These are phyloP conservation scores for Epiblema foenella DNA, from an alignment of 2,888 invertebrate species.

Conservation along the genomic window DNA sequence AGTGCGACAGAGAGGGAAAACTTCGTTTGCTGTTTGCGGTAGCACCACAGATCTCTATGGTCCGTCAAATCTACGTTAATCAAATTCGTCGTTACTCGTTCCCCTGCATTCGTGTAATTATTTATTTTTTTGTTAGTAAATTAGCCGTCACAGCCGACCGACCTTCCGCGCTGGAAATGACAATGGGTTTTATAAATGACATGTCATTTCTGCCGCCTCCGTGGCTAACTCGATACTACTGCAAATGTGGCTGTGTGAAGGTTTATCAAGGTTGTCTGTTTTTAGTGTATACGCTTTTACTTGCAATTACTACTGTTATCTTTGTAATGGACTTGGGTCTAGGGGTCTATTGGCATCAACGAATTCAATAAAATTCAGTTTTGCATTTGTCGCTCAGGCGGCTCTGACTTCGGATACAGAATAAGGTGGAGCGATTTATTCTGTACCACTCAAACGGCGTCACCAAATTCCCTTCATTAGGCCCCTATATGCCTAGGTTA, in stretches of 20 bases:
- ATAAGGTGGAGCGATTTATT: too few species aligned
- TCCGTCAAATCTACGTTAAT: background rate
- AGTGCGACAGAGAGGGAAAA: too few species aligned
- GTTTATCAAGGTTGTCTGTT: conserved; percentile 10
- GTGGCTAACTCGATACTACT: conserved; percentile 12
- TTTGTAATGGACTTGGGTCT: background rate
- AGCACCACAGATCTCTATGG: too few species aligned
- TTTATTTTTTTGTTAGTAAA: conserved; percentile 50
- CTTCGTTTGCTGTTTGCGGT: too few species aligned
- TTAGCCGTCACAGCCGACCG: conserved; percentile 57
- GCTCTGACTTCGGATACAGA: too few species aligned
- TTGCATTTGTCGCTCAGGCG: background rate
- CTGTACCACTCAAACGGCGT: too few species aligned
- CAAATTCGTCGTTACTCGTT: conserved; percentile 9
- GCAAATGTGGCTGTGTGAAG: conserved; percentile 10
- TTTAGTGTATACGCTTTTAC: conserved; percentile 3
- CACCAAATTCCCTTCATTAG: too few species aligned
- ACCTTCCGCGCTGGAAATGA: conserved; percentile 54
- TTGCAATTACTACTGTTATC: background rate
- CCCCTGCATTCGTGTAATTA: conserved; percentile 34
- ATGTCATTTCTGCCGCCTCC: conserved; percentile 50
- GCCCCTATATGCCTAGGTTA: too few species aligned
- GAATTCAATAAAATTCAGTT: background rate
- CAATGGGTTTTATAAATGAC: conserved; percentile 52
- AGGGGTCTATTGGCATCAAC: background rate